Percentiles rank a stretch among this genome's conserved stretches.
These are phyloP conservation scores for Pedicia rivosa DNA, from an alignment of 2,888 invertebrate species.

Conservation along the genomic window DNA sequence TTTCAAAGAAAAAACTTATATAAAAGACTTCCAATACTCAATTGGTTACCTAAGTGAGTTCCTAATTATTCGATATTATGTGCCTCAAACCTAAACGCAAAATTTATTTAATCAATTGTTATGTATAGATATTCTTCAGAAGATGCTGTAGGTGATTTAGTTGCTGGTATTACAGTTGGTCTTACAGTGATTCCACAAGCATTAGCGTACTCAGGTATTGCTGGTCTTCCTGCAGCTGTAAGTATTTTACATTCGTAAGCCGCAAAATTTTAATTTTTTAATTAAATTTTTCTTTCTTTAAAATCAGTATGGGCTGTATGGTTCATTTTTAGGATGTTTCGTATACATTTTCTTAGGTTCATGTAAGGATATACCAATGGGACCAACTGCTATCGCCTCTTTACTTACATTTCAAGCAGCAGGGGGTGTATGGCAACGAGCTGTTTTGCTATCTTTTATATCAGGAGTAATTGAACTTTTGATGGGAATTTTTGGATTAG, in stretches of 20 bases:
- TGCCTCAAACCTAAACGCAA: too few species aligned
- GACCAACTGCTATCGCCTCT: conserved; percentile 85
- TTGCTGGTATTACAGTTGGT: conserved; percentile 85
- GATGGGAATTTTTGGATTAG: conserved; percentile 66
- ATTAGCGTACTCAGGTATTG: conserved; percentile 65
- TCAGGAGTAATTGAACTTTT: conserved; percentile 58
- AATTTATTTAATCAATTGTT: background rate
- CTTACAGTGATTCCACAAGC: conserved; percentile 54
- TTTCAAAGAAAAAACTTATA: conserved; percentile 56
- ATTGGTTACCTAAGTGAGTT: conserved; percentile 54
- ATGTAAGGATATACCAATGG: conserved; percentile 83
- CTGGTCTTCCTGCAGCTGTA: conserved; percentile 56
- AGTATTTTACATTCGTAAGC: conserved; percentile 10
- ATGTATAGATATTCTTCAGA: conserved; percentile 43
- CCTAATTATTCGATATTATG: background rate
- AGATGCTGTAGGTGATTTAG: conserved; percentile 68
- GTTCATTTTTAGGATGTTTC: conserved; percentile 81
- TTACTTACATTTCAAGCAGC: conserved; percentile 70
- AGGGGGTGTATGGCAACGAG: conserved; percentile 42
- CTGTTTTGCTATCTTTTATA: conserved; percentile 59
- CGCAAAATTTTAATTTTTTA: background rate
- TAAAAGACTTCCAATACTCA: conserved; percentile 56
- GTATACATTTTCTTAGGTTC: conserved; percentile 80
- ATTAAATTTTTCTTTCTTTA: conserved; percentile 14
- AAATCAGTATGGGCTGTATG: conserved; percentile 83